These are phyloP conservation scores for Urophycis tenuis DNA, from an alignment of 2,797 vertebrate genomes.

Conservation along the genomic window DNA sequence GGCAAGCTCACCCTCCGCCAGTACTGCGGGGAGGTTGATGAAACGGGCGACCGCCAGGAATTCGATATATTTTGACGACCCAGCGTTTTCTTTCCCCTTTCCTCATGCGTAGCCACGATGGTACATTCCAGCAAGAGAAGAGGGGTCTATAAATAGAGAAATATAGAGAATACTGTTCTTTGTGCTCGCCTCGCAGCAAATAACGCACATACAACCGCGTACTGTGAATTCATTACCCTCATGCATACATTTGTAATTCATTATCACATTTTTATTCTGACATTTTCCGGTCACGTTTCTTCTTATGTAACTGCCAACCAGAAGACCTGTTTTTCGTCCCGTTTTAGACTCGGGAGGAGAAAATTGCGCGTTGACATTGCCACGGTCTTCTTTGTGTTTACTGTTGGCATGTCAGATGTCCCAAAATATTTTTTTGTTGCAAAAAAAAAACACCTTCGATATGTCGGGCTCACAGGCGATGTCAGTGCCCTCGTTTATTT, in stretches of 20 bases:
- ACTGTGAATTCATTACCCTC: background rate
- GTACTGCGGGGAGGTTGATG: conserved; percentile 72
- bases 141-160: conserved; percentile 76
- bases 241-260: background rate
- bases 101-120: conserved; percentile 44
- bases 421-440: background rate
- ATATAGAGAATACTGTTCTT: conserved; percentile 70
- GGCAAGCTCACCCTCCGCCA: conserved; percentile 74
- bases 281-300: background rate
- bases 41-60: conserved; percentile 41
- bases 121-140: conserved; percentile 65
- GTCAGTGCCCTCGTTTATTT: background rate
- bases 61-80: conserved; percentile 36
- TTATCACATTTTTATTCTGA: background rate
- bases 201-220: conserved; percentile 27
- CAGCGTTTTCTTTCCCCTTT: conserved; percentile 19
- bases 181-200: conserved; percentile 65
- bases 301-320: background rate
- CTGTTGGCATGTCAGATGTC: background rate
- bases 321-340: background rate
- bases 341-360: no score
- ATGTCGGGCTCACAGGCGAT: background rate
- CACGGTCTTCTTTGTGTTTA: background rate
- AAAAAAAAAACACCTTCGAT: no score
- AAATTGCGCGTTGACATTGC: no score